phyloP scores from a whole-genome alignment of 2,113 vertebrate species.

The Channa argus region DNA sequence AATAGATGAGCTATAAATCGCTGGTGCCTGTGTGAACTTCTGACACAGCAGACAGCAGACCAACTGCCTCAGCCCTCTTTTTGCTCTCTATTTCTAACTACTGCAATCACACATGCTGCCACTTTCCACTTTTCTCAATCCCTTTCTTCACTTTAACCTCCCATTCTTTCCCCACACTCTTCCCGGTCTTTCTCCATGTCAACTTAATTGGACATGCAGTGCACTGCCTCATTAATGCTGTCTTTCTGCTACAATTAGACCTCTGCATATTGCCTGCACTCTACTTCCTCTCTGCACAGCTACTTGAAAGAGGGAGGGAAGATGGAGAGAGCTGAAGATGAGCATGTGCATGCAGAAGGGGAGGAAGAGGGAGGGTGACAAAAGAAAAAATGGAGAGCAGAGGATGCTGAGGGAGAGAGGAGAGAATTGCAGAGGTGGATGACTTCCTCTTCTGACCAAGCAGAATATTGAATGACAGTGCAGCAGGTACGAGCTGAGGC shows the following conservation, averaged over 20 bases:
- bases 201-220: slow-evolving; percentile 36
- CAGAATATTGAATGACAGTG: slow-evolving; percentile 56
- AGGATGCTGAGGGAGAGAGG: slow-evolving; percentile 41
- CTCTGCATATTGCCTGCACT: slow-evolving; percentile 51
- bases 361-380: background rate
- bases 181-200: slow-evolving; percentile 17
- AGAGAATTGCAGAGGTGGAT: slow-evolving; percentile 41
- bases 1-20: slow-evolving; percentile 73
- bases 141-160: slow-evolving; percentile 31
- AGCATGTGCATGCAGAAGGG: slow-evolving; percentile 23
- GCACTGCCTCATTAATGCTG: slow-evolving; percentile 54
- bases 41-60: slow-evolving; percentile 76
- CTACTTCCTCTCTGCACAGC: slow-evolving; percentile 31
- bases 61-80: slow-evolving; percentile 58
- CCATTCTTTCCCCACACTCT: slow-evolving; percentile 30
- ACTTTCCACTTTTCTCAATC: slow-evolving; percentile 48
- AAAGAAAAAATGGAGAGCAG: slow-evolving; percentile 7
- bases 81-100: slow-evolving; percentile 33
- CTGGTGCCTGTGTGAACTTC: slow-evolving; percentile 59
- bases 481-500: slow-evolving; percentile 49
- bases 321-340: slow-evolving; percentile 17
- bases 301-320: slow-evolving; percentile 17
- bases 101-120: slow-evolving; percentile 39
- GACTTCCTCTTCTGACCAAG: slow-evolving; percentile 59
- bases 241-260: slow-evolving; percentile 65